Evolutionary conservation across 2,113 vertebrate genomes (phyloP), one percentile per base, ranked within the genome.

Genomic region (Aviceda subcristata): DNA sequence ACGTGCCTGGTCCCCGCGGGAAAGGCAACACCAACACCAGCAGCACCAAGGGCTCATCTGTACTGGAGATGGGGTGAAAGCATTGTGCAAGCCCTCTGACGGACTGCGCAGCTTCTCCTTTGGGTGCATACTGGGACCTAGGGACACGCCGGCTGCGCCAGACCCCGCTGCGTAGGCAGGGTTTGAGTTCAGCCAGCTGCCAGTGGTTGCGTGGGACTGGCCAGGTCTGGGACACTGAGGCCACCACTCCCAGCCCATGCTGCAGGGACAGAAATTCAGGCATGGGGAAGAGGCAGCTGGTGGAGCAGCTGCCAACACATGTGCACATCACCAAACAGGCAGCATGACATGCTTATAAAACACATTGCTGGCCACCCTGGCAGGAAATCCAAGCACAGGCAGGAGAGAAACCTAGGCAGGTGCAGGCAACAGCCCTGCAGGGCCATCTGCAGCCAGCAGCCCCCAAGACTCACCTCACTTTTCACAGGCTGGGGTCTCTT

Each of bases 401-500:
- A 55, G 41, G 19, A 92, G 15, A 56, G 24, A 59, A 87, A 51
- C 60, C 12, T 39, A n/a, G 17, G 27, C 26, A 90, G 55, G 39
- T 16, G 11, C 43, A 85, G 51, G 43, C n/a, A 32, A 38, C 0
- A 8, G 38, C 62, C 43, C 81, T 34, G 29, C 46, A n/a, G 56
- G 53, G 50, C 74, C 38, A 45, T 7, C 32, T 24, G 60, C 34
- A 51, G 29, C 14, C 67, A 90, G 34, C 59, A 83, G 84, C 7
- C 45, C 75, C 32, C 12, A 6, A 21, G 27, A 74, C 97, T 95
- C 97, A 99, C 99, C 99, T 99, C 99, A 41, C 98, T 98, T 97
- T 99, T 99, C 97, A 99, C 98, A 0, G 98, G 98, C 38, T 99
- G 97, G 29, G 99, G 98, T 94, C 99, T 98, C 97, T 99, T 99